Base-by-base conservation (phyloP, 2,888 invertebrate genomes). In the Spialia ferax region DNA sequence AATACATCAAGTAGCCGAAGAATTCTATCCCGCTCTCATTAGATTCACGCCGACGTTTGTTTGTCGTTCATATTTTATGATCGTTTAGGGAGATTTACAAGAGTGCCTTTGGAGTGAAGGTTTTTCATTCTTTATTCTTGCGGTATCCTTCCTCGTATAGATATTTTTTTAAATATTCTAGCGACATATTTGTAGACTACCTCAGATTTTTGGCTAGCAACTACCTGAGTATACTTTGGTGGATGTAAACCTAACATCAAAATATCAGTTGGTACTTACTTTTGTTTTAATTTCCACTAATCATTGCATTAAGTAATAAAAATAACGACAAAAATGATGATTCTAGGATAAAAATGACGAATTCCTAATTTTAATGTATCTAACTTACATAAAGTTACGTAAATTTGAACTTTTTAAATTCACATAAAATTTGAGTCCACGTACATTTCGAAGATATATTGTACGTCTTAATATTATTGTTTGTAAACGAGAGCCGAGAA, bases 1-100 rank as follows among this genome's bases (percentile, higher is more conserved):
- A 71, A 72, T 75, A 69, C 67, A 73, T 77, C 75, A 73, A 69
- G 38, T 11, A 38, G 52, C 38, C 23, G 52, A 54, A 62, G 62
- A 62, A 62, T 62, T 62, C 54, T 35, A 63, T 38, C 2, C 62
- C 35, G 38, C 13, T 26, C 18, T 63, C 54, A 63, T 63, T 63
- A 63, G 54, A 42, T 42, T 38, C 63, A 62, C 18, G 63, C 38
- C 22, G 54, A 63, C 35, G 18, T 54, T 63, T 63, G 68, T 69
- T 71, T 69, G 64, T 71, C 42, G 29, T 64, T 56, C 22, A 48
- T 56, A 29, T 56, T 56, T 56, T 64, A 56, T 48, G 29, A 29
- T 52, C 52, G 55, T 63, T 59, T 60, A 38, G 29, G 20, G 20
- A 64, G 48, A 64, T 64, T 48, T 56, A 64, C 63, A 54, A 52